Conservation (phyloP, 2,888 invertebrate genomes). For the Drosophila affinis region DNA sequence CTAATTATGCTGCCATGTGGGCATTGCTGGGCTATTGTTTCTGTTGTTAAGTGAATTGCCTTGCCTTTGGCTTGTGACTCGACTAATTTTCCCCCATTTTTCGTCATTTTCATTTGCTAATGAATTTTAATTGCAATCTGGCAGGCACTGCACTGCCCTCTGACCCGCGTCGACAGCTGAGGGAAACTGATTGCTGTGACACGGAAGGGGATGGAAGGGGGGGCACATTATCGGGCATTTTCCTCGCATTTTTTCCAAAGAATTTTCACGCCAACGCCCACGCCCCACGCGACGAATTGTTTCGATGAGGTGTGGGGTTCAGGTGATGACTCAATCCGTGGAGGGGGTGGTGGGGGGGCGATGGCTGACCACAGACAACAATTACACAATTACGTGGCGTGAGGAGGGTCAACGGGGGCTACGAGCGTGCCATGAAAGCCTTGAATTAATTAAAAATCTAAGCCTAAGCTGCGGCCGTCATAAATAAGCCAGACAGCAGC, state of each 20-base stretch:
- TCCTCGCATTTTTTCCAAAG: constrained; percentile 51
- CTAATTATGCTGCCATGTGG: constrained; percentile 71
- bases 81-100: constrained; percentile 35
- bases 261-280: constrained; percentile 80
- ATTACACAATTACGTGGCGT: constrained; percentile 71
- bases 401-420: constrained; percentile 2
- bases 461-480: constrained; percentile 71
- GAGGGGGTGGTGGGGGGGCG: constrained; percentile 34
- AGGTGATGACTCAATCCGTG: constrained; percentile 53
- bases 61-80: constrained; percentile 48
- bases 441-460: constrained; percentile 80
- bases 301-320: constrained; percentile 9
- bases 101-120: constrained; percentile 44
- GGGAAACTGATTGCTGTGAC: constrained; percentile 17
- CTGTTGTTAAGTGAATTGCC: constrained; percentile 37
- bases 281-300: constrained; percentile 37
- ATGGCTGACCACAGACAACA: constrained; percentile 68
- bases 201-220: background rate
- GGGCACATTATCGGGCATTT: constrained; percentile 48
- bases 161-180: constrained; percentile 11
- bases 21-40: constrained; percentile 34
- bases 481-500: constrained; percentile 62
- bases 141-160: constrained; percentile 37
- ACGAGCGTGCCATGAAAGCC: constrained; percentile 67
- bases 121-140: constrained; percentile 64